phyloP scores from a whole-genome alignment of 2,797 vertebrate species.

The Rhyacichthys aspro region DNA sequence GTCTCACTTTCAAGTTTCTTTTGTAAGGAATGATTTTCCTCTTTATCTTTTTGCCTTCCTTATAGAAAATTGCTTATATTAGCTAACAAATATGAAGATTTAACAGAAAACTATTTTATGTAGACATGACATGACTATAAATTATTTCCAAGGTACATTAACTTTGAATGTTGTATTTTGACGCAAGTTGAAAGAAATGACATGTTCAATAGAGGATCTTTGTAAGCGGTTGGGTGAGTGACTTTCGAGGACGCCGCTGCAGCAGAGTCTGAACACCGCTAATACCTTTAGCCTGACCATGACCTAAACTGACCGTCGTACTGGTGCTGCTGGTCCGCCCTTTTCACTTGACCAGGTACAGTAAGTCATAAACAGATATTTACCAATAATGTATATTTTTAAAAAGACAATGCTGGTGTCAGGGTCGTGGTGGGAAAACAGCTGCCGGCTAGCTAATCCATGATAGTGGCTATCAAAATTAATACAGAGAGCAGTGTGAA shows the following conservation, averaged over 20 bases:
- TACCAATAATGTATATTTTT: background rate
- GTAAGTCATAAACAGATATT: background rate
- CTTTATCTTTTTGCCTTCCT: too few species aligned
- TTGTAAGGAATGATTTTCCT: too few species aligned
- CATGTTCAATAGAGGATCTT: constrained; percentile 29
- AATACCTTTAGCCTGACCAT: constrained; percentile 32
- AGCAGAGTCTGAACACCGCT: background rate
- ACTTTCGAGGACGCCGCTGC: background rate
- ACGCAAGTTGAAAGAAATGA: background rate
- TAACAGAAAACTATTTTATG: background rate
- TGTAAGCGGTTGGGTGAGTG: background rate
- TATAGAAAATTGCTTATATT: background rate
- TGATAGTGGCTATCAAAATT: background rate
- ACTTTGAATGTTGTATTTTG: background rate
- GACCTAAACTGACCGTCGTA: constrained; percentile 38
- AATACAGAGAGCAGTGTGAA: background rate
- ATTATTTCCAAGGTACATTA: background rate
- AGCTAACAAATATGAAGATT: background rate
- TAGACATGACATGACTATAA: too few species aligned
- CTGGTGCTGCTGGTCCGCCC: constrained; percentile 6
- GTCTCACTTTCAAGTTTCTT: background rate
- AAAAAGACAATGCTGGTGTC: too few species aligned
- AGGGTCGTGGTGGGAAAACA: background rate
- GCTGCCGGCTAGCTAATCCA: constrained; percentile 27
- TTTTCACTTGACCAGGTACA: constrained; percentile 62